phyloP scores from a whole-genome alignment of 2,113 vertebrate species.

The Bubo bubo region DNA sequence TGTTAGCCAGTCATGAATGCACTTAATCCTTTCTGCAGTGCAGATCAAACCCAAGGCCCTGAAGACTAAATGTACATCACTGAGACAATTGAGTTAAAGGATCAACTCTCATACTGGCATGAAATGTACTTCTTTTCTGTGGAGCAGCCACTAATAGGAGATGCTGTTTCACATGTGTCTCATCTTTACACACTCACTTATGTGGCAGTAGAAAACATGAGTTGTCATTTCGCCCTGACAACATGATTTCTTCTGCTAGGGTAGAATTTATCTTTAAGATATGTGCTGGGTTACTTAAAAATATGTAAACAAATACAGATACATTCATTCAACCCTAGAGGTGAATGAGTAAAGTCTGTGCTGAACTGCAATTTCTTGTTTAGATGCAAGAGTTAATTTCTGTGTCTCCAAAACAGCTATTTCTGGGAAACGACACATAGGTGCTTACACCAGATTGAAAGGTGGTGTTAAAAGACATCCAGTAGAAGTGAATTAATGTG shows the following conservation, averaged over 20 bases:
- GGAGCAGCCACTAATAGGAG: neutral
- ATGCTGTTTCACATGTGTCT: neutral
- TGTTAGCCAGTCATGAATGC: neutral
- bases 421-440: neutral
- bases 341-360: neutral
- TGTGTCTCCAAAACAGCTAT: neutral
- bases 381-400: neutral
- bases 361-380: neutral
- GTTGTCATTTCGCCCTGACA: neutral
- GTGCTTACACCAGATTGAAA: neutral
- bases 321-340: neutral
- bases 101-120: neutral
- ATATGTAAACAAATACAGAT: neutral
- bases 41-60: neutral
- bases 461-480: neutral
- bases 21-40: neutral
- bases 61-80: neutral
- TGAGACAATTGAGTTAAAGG: neutral
- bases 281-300: neutral
- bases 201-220: neutral
- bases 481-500: neutral
- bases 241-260: neutral
- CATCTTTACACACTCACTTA: neutral
- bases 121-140: neutral
- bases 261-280: neutral